Percentiles rank a stretch among this genome's conserved stretches.
Conservation (phyloP, 2,797 vertebrate species). For the Bovichtus diacanthus region DNA sequence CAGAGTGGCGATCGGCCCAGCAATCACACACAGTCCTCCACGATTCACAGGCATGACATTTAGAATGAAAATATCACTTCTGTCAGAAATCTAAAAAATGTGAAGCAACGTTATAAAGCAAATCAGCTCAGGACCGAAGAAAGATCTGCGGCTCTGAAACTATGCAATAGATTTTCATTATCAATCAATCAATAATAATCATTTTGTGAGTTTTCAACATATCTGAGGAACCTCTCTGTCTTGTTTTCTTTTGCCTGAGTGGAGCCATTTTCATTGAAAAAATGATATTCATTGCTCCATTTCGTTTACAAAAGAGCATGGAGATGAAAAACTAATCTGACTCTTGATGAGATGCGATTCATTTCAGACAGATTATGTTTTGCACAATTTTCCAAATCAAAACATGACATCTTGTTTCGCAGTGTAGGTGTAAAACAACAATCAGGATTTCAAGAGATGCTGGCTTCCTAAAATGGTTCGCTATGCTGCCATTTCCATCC, state of each 20-base stretch:
- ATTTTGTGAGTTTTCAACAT: background rate
- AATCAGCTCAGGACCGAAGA: background rate
- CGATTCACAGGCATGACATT: constrained; percentile 15
- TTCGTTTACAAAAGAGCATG: constrained; percentile 1
- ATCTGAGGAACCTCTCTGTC: background rate
- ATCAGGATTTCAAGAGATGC: constrained; percentile 2
- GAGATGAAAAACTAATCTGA: constrained; percentile 26
- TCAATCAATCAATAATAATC: background rate
- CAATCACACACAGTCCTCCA: background rate
- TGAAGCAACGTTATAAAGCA: background rate
- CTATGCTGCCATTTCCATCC: constrained; percentile 2
- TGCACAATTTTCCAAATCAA: constrained; percentile 14
- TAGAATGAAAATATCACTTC: constrained; percentile 5
- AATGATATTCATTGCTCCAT: background rate
- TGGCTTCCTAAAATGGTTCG: background rate
- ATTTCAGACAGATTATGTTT: constrained; percentile 25
- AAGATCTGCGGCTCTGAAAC: background rate
- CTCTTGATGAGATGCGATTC: constrained; percentile 26
- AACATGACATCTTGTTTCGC: constrained; percentile 28
- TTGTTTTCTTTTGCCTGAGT: constrained; percentile 3
- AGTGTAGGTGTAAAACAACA: constrained; percentile 24
- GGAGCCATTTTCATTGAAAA: constrained; percentile 2
- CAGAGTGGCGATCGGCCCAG: background rate
- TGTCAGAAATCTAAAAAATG: constrained; percentile 9
- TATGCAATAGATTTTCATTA: background rate